phyloP scores from a whole-genome alignment of 1,140 invertebrate genomes.

The Cryptotermes secundus region DNA sequence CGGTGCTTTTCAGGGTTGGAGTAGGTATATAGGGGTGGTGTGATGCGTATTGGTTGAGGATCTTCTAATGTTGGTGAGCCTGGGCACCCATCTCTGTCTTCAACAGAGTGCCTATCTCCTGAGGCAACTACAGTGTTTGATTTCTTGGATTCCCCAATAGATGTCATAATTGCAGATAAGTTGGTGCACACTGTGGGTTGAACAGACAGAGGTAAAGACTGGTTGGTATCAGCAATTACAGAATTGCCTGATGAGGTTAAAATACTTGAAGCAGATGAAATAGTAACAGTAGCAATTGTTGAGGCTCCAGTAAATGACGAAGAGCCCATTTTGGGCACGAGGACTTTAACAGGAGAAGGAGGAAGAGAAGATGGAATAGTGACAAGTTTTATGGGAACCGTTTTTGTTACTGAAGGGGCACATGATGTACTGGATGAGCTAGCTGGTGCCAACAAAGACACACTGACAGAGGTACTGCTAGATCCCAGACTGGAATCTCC shows the following conservation, averaged over 20 bases:
- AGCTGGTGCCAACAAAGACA: neutral
- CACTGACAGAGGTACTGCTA: neutral
- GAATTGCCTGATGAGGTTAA: neutral
- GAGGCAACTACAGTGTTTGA: neutral
- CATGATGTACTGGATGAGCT: neutral
- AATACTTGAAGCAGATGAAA: neutral
- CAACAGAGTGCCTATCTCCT: neutral
- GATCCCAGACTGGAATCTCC: neutral
- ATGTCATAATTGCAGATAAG: neutral
- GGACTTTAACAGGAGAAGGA: neutral
- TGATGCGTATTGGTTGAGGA: conserved; percentile 66
- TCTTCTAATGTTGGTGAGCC: conserved; percentile 57
- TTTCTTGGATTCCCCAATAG: neutral
- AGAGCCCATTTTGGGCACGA: neutral
- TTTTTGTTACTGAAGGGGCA: neutral
- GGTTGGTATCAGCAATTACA: neutral
- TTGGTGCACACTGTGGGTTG: neutral
- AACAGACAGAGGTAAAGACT: neutral
- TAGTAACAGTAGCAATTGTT: too few species aligned
- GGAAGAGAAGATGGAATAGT: too few species aligned
- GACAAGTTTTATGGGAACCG: neutral
- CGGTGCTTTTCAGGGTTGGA: conserved; percentile 68
- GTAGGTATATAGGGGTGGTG: conserved; percentile 72
- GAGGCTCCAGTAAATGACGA: neutral
- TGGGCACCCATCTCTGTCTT: conserved; percentile 37